Percentiles rank a stretch among this genome's conserved stretches.
Conservation (phyloP, 2,888 invertebrate genomes). For the Listrodromus nycthemerus region DNA sequence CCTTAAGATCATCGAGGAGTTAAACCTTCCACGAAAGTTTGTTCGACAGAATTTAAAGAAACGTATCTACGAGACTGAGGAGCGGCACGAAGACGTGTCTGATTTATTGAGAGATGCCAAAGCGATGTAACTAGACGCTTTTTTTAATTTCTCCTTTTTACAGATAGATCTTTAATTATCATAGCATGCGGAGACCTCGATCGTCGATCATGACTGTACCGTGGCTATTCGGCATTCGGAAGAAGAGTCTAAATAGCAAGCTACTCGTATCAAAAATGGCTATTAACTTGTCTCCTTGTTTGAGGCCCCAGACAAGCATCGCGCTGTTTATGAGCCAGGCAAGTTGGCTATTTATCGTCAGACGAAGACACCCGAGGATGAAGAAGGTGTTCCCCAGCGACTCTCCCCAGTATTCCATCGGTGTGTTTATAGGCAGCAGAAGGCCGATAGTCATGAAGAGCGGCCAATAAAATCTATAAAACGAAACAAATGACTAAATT, state of each 20-base stretch:
- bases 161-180: slow-evolving; percentile 37
- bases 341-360: slow-evolving; percentile 88
- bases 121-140: not conserved
- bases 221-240: slow-evolving; percentile 79
- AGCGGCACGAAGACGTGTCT: slow-evolving; percentile 7
- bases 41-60: not conserved
- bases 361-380: slow-evolving; percentile 89
- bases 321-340: slow-evolving; percentile 91
- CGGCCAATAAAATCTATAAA: slow-evolving; percentile 89
- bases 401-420: slow-evolving; percentile 92
- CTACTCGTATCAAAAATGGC: slow-evolving; percentile 74
- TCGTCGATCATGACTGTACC: slow-evolving; percentile 77
- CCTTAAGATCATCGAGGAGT: not conserved
- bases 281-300: slow-evolving; percentile 90
- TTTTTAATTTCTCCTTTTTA: slow-evolving; percentile 38
- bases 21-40: not conserved
- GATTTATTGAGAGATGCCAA: slow-evolving; percentile 38
- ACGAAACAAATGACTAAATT: slow-evolving; percentile 7
- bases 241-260: slow-evolving; percentile 76
- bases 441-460: slow-evolving; percentile 88
- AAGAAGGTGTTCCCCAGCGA: slow-evolving; percentile 87
- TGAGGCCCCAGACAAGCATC: slow-evolving; percentile 90
- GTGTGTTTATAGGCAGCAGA: slow-evolving; percentile 90
- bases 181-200: slow-evolving; percentile 73
- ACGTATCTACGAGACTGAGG: not conserved